phyloP scores from a whole-genome alignment of 2,888 invertebrate species.

The Eupsilia transversa region DNA sequence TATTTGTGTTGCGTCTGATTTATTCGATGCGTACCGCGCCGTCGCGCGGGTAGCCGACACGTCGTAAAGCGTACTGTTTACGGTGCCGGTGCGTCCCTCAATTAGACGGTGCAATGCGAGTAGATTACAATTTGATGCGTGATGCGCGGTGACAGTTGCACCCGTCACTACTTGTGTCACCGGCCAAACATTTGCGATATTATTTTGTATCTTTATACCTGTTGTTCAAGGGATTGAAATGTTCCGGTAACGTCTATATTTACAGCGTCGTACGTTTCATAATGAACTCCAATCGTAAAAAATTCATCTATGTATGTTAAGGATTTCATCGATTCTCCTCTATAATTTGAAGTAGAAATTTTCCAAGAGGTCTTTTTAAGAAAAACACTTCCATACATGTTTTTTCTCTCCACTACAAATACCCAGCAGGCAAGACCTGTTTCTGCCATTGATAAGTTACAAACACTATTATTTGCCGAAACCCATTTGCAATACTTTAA shows the following conservation, averaged over 20 bases:
- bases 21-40: slow-evolving; percentile 75
- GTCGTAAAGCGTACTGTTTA: slow-evolving; percentile 83
- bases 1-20: slow-evolving; percentile 86
- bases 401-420: not conserved
- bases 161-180: slow-evolving; percentile 34
- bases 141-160: slow-evolving; percentile 63
- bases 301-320: no score
- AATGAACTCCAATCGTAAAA: slow-evolving; percentile 1
- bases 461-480: not conserved
- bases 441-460: not conserved
- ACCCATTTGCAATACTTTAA: slow-evolving; percentile 1
- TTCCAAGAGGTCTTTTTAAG: not conserved
- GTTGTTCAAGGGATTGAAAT: slow-evolving; percentile 41
- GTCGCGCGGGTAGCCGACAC: slow-evolving; percentile 67
- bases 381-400: not conserved
- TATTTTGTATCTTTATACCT: slow-evolving; percentile 56
- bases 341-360: not conserved
- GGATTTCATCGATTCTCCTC: no score
- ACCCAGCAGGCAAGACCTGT: accelerated
- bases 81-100: slow-evolving; percentile 69
- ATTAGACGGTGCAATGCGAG: slow-evolving; percentile 73
- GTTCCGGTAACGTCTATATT: slow-evolving; percentile 35
- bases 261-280: not conserved
- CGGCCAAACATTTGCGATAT: slow-evolving; percentile 49
- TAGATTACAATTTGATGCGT: slow-evolving; percentile 68